Base-by-base conservation (phyloP, 2,888 invertebrate species). In the Osmoderma eremita region DNA sequence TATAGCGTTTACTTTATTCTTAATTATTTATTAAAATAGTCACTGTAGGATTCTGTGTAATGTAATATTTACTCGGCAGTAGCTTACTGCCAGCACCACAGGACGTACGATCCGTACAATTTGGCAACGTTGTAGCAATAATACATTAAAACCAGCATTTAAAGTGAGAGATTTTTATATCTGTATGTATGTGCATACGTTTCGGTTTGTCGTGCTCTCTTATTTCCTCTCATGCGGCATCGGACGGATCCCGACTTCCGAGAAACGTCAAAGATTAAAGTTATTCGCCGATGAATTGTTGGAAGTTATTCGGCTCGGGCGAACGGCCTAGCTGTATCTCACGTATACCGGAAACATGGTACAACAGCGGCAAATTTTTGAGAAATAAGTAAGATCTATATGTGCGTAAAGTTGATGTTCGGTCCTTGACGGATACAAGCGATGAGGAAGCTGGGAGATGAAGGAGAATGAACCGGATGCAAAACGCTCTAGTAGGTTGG, bases 211-310 rank as follows among this genome's bases (percentile, higher is more conserved):
- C 30, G 58, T 12, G 12, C 18, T 53, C 10, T 24, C 45, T 45
- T 45, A n/a, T 48, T 48, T 48, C 30, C 17, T 45, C 36, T 24
- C 30, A 22, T 30, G 17, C 30, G 42, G 15, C 36, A 61, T 61
- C 58, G 30, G 58, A 61, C 45, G 45, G 45, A 30, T 45, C 45
- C 45, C 45, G 30, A 45, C 58, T 61, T 61, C 58, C 24, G n/a
- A 61, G 58, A 61, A 61, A 45, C 58, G 15, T 36, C 45, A 48
- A 22, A 56, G 56, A 41, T 41, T 56, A 56, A 41, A 41, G 41
- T 24, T 56, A 56, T 56, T 56, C 56, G 20, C 41, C 54, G n/a
- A 39, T 22, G 54, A 41, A 41, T 17, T 17, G 41, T 41, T 41
- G 41, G 41, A 56, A 42, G 56, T 42, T 18, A 41, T 56, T 41